Conservation (phyloP, 1,140 invertebrate genomes). For the Pogonomyrmex barbatus region DNA sequence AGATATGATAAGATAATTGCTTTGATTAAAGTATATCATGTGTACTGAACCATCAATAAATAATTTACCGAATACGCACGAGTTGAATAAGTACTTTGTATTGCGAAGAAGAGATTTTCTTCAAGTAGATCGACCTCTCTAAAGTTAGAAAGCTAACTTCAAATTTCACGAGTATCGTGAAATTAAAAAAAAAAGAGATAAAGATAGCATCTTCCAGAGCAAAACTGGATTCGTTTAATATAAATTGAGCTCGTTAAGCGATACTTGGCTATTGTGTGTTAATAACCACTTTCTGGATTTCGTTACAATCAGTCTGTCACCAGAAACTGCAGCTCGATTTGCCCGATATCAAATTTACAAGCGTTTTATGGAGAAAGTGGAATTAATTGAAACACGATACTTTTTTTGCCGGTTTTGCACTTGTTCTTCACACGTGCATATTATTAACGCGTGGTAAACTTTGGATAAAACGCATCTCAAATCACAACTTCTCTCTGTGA, state of each 20-base stretch:
- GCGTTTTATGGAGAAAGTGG: slow-evolving; percentile 24
- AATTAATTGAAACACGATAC: slow-evolving; percentile 32
- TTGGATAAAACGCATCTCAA: not conserved
- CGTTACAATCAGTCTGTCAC: slow-evolving; percentile 44
- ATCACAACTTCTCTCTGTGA: not conserved
- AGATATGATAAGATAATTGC: not conserved
- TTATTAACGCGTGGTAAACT: not conserved
- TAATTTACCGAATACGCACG: slow-evolving; percentile 23
- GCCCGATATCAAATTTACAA: slow-evolving; percentile 56
- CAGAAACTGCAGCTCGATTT: slow-evolving; percentile 60
- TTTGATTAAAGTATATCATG: not conserved
- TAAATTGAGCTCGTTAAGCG: slow-evolving; percentile 54
- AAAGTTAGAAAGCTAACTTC: slow-evolving; percentile 44
- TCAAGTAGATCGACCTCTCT: not conserved
- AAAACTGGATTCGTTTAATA: slow-evolving; percentile 56
- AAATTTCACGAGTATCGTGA: slow-evolving; percentile 28
- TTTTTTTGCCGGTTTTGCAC: not conserved
- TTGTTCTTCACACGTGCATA: not conserved
- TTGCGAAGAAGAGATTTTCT: slow-evolving; percentile 14
- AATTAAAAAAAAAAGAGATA: slow-evolving; percentile 28
- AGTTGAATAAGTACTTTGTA: not conserved
- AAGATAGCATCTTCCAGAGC: not conserved
- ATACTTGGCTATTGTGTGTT: slow-evolving; percentile 22
- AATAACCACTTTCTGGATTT: slow-evolving; percentile 45
- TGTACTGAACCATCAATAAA: not conserved